Evolutionary conservation across 2,113 vertebrate species (phyloP).

Genomic region (Pelecanus crispus): DNA sequence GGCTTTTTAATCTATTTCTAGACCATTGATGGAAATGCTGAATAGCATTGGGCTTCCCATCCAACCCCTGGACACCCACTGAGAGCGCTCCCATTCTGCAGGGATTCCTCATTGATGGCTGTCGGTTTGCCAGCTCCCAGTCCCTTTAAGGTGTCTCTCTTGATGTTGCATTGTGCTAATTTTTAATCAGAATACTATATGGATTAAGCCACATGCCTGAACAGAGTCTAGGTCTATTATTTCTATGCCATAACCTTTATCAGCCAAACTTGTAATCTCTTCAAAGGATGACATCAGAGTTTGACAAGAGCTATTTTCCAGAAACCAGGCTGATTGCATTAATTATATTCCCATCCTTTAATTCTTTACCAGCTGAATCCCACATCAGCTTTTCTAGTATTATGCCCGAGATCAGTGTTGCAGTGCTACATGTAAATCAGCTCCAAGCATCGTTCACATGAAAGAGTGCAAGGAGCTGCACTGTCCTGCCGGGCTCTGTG

Average conservation of each 20-base stretch:
- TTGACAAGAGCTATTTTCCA: slow-evolving; percentile 62
- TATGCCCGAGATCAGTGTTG: not conserved
- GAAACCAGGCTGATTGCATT: slow-evolving; percentile 57
- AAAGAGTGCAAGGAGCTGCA: not conserved
- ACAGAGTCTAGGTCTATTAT: slow-evolving; percentile 54
- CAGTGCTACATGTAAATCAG: not conserved
- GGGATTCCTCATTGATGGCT: slow-evolving; percentile 57
- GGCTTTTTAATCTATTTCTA: slow-evolving; percentile 63
- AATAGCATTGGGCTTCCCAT: slow-evolving; percentile 50
- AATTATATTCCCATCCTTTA: slow-evolving; percentile 63
- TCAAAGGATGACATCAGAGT: slow-evolving; percentile 63
- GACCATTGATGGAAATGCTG: slow-evolving; percentile 44
- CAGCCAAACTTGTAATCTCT: slow-evolving; percentile 65
- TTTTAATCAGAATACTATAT: slow-evolving; percentile 56
- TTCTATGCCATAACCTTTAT: slow-evolving; percentile 54
- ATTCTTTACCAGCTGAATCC: slow-evolving; percentile 50
- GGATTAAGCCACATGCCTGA: slow-evolving; percentile 61
- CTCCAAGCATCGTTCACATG: not conserved
- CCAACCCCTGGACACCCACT: slow-evolving; percentile 26
- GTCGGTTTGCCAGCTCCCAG: slow-evolving; percentile 37
- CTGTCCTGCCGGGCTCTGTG: not conserved
- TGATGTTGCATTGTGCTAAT: slow-evolving; percentile 61
- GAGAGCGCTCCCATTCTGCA: slow-evolving; percentile 21
- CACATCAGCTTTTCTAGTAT: slow-evolving; percentile 50
- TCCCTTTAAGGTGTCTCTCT: slow-evolving; percentile 48